phyloP scores from a whole-genome alignment of 2,797 vertebrate species.

The Xiphorhynchus erythropygius region DNA sequence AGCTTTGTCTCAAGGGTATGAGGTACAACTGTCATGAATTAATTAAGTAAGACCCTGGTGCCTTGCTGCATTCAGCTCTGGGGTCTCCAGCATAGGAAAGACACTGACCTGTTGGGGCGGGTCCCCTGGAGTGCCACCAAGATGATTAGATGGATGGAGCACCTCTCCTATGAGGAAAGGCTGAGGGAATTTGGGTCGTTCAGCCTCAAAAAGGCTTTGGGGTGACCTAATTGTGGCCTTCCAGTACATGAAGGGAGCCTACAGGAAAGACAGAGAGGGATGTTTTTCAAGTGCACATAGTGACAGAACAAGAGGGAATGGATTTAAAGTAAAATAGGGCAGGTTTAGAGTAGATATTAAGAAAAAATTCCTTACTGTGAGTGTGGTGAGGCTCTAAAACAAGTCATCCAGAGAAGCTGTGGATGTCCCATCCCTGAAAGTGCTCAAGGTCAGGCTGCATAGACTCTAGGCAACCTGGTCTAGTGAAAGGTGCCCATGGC shows the following conservation, averaged over 20 bases:
- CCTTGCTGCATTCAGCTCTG: background rate
- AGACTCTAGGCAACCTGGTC: background rate
- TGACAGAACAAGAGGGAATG: background rate
- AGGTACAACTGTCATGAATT: background rate
- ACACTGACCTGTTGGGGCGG: background rate
- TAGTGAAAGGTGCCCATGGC: background rate
- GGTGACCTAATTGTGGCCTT: background rate
- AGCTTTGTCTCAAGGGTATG: background rate
- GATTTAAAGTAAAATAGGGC: background rate
- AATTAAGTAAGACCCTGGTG: background rate
- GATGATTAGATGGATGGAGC: background rate
- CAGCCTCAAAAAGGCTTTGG: background rate
- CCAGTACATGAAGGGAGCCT: background rate
- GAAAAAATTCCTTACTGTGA: background rate
- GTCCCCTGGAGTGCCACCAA: background rate
- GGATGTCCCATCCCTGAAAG: background rate
- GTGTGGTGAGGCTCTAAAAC: background rate
- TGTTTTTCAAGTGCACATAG: background rate
- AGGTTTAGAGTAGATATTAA: background rate
- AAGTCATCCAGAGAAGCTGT: background rate
- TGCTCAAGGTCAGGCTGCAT: accelerated
- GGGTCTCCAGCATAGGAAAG: background rate
- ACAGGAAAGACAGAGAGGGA: background rate
- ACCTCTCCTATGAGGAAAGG: background rate
- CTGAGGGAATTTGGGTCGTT: background rate